Evolutionary conservation across 2,797 vertebrate genomes (phyloP).

Genomic region (Premnoplex brunnescens): DNA sequence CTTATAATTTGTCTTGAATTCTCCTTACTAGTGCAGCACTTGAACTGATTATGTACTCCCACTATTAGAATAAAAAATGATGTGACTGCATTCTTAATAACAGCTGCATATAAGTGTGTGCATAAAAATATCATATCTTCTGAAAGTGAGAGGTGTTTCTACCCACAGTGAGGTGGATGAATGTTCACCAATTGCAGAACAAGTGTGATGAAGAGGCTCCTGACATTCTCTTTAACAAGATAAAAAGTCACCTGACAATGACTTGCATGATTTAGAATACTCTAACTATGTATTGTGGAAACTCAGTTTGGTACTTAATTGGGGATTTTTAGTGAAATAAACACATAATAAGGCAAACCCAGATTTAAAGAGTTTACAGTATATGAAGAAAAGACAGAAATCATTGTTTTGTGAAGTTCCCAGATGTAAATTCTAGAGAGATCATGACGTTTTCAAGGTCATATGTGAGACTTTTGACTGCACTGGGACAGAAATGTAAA

Average conservation of each 20-base stretch:
- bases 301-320: not conserved
- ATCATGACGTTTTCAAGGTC: not conserved
- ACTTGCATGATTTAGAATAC: conserved; percentile 17
- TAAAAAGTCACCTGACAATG: conserved; percentile 2
- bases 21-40: conserved; percentile 57
- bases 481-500: not conserved
- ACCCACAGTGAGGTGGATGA: conserved; percentile 58
- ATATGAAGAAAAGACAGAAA: not conserved
- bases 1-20: conserved; percentile 73
- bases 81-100: conserved; percentile 70
- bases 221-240: conserved; percentile 29
- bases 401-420: not conserved
- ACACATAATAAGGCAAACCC: not conserved
- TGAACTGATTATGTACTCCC: conserved; percentile 71
- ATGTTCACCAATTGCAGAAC: conserved; percentile 42
- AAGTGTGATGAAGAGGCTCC: conserved; percentile 52
- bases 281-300: not conserved
- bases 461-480: not conserved
- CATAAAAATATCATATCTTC: conserved; percentile 61
- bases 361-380: not conserved
- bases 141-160: conserved; percentile 67
- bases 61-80: conserved; percentile 71
- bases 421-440: not conserved
- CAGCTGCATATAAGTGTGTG: conserved; percentile 66
- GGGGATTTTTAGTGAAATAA: not conserved